Evolutionary conservation across 2,113 vertebrate species (phyloP).

Genomic region (Pipra filicauda): DNA sequence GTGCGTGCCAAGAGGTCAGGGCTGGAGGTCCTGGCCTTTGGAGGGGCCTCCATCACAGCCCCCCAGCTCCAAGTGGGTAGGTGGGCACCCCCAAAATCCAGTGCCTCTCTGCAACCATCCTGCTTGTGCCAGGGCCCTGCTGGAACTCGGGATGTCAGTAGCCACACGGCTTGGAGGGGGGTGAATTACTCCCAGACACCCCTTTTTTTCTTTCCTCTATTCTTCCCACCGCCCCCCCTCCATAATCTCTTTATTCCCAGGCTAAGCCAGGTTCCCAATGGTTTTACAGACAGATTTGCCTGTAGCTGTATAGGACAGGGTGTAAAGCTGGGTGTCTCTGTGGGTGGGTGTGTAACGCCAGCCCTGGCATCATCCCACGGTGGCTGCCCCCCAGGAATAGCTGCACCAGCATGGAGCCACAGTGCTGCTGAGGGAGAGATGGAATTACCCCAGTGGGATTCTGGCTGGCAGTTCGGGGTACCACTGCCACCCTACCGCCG

Average conservation of each 20-base stretch:
- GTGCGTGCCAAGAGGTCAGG: not conserved
- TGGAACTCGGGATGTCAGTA: fast-evolving
- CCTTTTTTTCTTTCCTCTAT: not conserved
- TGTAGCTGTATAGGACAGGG: not conserved
- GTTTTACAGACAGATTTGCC: not conserved
- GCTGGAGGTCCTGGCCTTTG: not conserved
- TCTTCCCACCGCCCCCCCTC: fast-evolving
- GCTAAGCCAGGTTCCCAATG: not conserved
- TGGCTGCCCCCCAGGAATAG: not conserved
- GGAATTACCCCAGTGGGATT: not conserved
- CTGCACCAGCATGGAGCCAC: not conserved
- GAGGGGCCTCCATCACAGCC: not conserved
- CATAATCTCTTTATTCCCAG: not conserved
- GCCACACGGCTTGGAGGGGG: not conserved
- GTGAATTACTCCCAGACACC: not conserved
- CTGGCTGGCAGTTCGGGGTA: not conserved
- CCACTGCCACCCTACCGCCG: not conserved
- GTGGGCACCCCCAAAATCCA: not conserved
- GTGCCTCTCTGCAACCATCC: not conserved
- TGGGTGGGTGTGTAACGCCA: not conserved
- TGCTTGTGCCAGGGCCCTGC: not conserved
- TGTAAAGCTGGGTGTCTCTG: not conserved
- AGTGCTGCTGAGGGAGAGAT: not conserved
- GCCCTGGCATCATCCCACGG: not conserved
- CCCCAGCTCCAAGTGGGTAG: not conserved